A percentile compares a stretch with the other conserved stretches of the same genome.
Evolutionary conservation across 2,888 invertebrate species (phyloP).

Genomic region (Ferrisia virgata): DNA sequence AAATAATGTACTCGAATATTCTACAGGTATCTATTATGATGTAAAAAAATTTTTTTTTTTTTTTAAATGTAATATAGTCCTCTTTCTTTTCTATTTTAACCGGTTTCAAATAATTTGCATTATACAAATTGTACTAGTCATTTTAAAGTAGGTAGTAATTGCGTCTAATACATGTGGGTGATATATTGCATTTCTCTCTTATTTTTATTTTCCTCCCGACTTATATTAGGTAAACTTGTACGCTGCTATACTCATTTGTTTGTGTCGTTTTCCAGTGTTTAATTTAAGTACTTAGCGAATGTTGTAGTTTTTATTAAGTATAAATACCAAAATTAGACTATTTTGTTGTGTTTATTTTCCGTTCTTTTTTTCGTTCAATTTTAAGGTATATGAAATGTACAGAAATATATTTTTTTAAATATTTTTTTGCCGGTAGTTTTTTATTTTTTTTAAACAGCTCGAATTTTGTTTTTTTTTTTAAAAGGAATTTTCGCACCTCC

Average conservation of each 20-base stretch:
- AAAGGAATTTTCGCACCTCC: too few relatives aligned
- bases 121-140: not conserved
- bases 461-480: not conserved
- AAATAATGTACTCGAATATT: not conserved
- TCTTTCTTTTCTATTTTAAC: not conserved
- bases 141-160: not conserved
- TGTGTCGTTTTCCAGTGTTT: not conserved
- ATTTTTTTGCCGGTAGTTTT: not conserved
- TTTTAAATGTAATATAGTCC: not conserved
- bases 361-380: not conserved
- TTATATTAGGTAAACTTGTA: too few relatives aligned
- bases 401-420: not conserved
- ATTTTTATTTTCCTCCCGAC: not conserved
- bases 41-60: not conserved
- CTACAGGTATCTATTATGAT: too few relatives aligned
- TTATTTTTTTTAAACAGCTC: not conserved
- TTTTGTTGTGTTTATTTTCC: not conserved
- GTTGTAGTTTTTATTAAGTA: not conserved
- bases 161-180: not conserved
- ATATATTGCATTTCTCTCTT: conserved; percentile 1
- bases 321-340: not conserved
- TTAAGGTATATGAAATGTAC: not conserved
- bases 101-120: not conserved
- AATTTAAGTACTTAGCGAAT: not conserved
- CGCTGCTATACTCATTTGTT: not conserved